Percentiles rank a stretch among this genome's conserved stretches.
phyloP scores from a whole-genome alignment of 2,113 vertebrate genomes.

The Charadrius vociferus region DNA sequence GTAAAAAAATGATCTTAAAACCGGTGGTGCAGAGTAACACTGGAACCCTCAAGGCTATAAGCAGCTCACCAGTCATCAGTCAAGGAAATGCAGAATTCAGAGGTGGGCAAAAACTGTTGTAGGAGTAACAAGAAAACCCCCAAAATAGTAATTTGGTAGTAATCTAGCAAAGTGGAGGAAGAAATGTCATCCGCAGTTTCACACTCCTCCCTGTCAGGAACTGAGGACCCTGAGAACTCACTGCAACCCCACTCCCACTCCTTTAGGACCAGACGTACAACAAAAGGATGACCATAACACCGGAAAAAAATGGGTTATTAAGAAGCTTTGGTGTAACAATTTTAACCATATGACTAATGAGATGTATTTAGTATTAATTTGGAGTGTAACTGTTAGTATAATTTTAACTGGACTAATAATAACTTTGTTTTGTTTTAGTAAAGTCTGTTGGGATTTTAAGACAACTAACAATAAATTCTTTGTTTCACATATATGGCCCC shows the following conservation, averaged over 20 bases:
- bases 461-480: not conserved
- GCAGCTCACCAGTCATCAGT: rapidly evolving
- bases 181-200: not conserved
- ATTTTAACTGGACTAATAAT: not conserved
- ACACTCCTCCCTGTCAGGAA: not conserved
- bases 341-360: not conserved
- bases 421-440: not conserved
- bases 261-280: not conserved
- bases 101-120: not conserved
- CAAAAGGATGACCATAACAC: not conserved
- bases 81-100: not conserved
- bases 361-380: not conserved
- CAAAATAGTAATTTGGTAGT: too few relatives aligned
- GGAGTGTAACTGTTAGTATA: not conserved
- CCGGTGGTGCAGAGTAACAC: not conserved
- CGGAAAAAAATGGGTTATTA: rapidly evolving
- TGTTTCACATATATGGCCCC: not conserved
- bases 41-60: not conserved
- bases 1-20: not conserved
- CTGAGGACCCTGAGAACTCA: not conserved
- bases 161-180: not conserved
- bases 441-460: not conserved
- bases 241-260: not conserved
- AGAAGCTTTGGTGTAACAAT: not conserved
- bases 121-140: not conserved